Evolutionary conservation across 1,140 invertebrate genomes (phyloP).

Genomic region (Drosophila watanabei): DNA sequence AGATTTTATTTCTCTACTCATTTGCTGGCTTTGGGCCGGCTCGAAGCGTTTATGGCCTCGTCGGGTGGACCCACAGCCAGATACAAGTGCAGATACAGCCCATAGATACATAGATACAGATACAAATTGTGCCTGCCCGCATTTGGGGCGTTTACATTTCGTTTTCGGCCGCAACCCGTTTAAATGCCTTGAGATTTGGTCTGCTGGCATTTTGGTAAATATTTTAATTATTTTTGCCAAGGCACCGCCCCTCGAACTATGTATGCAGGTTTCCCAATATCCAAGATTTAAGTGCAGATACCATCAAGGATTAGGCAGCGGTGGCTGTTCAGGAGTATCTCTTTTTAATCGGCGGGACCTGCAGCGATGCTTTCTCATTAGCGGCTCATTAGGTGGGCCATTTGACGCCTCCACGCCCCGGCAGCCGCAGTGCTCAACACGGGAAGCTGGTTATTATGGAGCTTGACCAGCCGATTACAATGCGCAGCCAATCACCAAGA

Average conservation of each 20-base stretch:
- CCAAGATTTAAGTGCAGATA: conserved; percentile 3
- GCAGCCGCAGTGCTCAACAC: conserved; percentile 43
- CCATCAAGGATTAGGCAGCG: not conserved
- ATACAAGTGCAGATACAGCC: conserved; percentile 29
- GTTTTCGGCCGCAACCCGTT: conserved; percentile 49
- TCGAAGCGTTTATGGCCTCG: conserved; percentile 63
- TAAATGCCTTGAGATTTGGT: conserved; percentile 49
- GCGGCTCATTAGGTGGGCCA: conserved; percentile 70
- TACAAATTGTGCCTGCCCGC: conserved; percentile 50
- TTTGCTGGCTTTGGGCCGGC: conserved; percentile 26
- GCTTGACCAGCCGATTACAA: conserved; percentile 63
- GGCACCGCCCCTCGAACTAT: conserved; percentile 33
- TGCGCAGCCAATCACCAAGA: conserved; percentile 61
- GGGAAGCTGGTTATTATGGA: conserved; percentile 45
- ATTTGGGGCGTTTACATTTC: conserved; percentile 73
- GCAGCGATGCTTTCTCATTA: conserved; percentile 73
- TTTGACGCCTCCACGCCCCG: conserved; percentile 72
- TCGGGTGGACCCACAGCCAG: conserved; percentile 54
- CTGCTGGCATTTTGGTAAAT: conserved; percentile 59
- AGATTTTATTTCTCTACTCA: conserved; percentile 38
- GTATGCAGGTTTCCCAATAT: conserved; percentile 19
- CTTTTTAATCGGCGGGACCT: conserved; percentile 27
- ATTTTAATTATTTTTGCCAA: conserved; percentile 69
- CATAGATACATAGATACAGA: conserved; percentile 23
- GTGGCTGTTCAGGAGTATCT: not conserved